Evolutionary conservation across 2,113 vertebrate genomes (phyloP), one percentile per base, ranked within the genome.

Genomic region (Xenopus laevis): DNA sequence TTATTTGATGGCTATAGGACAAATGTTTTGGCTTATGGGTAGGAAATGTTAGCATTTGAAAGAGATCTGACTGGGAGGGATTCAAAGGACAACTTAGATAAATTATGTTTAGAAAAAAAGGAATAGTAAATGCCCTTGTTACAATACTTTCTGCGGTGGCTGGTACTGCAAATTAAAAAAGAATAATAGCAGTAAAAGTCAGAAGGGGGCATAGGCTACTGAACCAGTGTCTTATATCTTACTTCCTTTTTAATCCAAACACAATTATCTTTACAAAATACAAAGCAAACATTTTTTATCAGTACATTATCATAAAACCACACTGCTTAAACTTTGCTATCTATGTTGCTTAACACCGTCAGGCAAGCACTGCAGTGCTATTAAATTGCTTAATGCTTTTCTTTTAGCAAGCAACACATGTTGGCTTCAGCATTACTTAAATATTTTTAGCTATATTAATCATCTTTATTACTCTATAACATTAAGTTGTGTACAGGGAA

Each of bases 1-100:
- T 77, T 33, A 79, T 80, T 77, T 79, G 68, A 62, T 77, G 80
- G 72, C 81, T 72, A 57, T 77, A 81, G 79, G 79, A 85, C 79
- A 83, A 84, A 81, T 80, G 71, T 79, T 84, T 84, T 77, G 70
- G 80, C 58, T 83, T 81, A 80, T 33, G 77, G 74, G 74, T 83
- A 78, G 64, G 77, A 84, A 82, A 80, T 17, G 62, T 59, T 79
- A 79, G 58, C 69, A 74, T 82, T 78, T 83, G 67, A 78, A 81
- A 81, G 75, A 81, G 58, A 30, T 68, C 68, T 68, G 71, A 80
- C 20, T 33, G 59, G 68, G 45, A 79, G 73, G 69, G 50, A 10
- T 68, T 84, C 53, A 63, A 53, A 44, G 58, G 58, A 46, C 71
- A 79, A 73, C 40, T 78, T 69, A 79, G 83, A 81, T 74, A 81